A percentile compares a stretch with the other conserved stretches of the same genome.
Conservation (phyloP, 2,797 vertebrate genomes). For the Sebastes vulpes region DNA sequence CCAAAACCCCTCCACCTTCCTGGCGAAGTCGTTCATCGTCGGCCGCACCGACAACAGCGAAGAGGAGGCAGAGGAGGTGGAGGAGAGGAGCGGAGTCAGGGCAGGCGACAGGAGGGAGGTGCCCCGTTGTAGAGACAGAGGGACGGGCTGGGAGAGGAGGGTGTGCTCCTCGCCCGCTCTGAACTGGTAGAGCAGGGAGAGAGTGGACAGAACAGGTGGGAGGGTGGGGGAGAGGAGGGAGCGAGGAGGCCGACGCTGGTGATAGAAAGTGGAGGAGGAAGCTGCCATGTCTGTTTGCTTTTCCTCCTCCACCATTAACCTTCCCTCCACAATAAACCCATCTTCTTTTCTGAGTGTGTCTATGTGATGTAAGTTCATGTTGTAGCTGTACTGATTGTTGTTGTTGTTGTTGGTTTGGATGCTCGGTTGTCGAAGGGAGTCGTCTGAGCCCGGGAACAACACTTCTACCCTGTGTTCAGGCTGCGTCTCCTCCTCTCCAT, state of each 20-base stretch:
- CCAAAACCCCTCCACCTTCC: slow-evolving; percentile 98
- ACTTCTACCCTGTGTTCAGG: slow-evolving; percentile 14
- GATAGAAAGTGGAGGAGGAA: slow-evolving; percentile 51
- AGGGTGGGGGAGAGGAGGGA: slow-evolving; percentile 80
- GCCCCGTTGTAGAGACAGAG: slow-evolving; percentile 72
- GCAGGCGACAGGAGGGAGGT: slow-evolving; percentile 70
- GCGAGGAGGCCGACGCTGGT: slow-evolving; percentile 72
- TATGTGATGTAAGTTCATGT: slow-evolving; percentile 36
- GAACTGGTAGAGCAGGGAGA: slow-evolving; percentile 85
- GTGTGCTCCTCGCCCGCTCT: slow-evolving; percentile 76
- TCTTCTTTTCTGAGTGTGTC: slow-evolving; percentile 61
- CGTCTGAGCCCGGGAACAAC: slow-evolving; percentile 15
- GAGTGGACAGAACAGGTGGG: slow-evolving; percentile 78
- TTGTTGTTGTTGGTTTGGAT: slow-evolving; percentile 38
- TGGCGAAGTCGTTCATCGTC: slow-evolving; percentile 92
- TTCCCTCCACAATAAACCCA: slow-evolving; percentile 31
- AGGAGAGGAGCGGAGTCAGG: slow-evolving; percentile 59
- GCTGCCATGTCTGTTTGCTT: slow-evolving; percentile 11
- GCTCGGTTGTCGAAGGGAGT: background rate
- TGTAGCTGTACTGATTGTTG: slow-evolving; percentile 75
- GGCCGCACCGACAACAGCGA: slow-evolving; percentile 69
- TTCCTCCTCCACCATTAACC: slow-evolving; percentile 12
- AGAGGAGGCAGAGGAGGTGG: slow-evolving; percentile 59
- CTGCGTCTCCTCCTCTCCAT: slow-evolving; percentile 47
- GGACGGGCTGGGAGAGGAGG: slow-evolving; percentile 73